Conservation (phyloP, 2,113 vertebrate genomes). For the Varanus salvator region DNA sequence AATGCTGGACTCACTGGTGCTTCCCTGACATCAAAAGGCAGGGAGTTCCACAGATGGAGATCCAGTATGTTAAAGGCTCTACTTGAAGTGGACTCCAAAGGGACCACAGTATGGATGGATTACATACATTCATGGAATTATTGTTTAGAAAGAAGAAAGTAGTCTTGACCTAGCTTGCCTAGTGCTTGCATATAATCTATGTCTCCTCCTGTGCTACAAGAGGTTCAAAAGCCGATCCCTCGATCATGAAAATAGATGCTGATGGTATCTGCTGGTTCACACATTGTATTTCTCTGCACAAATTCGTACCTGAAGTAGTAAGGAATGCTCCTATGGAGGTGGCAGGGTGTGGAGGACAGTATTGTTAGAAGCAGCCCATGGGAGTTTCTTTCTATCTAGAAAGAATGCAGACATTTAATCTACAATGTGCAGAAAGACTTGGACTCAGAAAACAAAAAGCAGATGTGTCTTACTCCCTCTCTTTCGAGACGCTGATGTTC, state of each 20-base stretch:
- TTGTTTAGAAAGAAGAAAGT: neutral
- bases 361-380: conserved; percentile 50
- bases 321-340: neutral
- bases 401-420: conserved; percentile 76
- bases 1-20: no score
- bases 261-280: conserved; percentile 5
- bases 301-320: neutral
- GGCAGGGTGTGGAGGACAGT: neutral
- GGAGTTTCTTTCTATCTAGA: conserved; percentile 77
- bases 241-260: neutral
- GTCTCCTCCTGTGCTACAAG: neutral
- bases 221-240: neutral
- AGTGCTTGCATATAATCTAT: neutral
- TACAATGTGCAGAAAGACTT: conserved; percentile 53
- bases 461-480: conserved; percentile 75
- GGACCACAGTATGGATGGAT: no score
- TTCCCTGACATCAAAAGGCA: no score
- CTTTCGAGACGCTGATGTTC: conserved; percentile 55
- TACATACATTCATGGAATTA: neutral
- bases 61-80: no score
- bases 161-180: neutral
- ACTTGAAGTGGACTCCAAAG: no score
- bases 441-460: conserved; percentile 81
- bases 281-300: neutral
- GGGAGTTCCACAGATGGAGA: no score